Conservation (phyloP, 2,797 vertebrate species). For the Molothrus aeneus region DNA sequence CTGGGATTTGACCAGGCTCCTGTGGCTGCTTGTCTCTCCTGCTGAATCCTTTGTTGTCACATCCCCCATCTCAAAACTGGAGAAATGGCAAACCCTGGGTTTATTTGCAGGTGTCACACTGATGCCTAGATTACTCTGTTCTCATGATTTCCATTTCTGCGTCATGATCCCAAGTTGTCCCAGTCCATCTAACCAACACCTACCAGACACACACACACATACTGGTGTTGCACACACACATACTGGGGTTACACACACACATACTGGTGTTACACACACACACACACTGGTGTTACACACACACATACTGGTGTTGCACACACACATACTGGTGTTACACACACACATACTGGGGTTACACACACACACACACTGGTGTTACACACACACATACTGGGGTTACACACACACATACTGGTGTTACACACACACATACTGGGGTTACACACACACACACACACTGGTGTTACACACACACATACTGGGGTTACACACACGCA, state of each 20-base stretch:
- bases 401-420: too few species aligned
- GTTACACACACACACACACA: too few species aligned
- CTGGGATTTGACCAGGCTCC: neutral
- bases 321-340: too few species aligned
- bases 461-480: neutral
- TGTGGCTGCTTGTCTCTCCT: neutral
- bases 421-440: too few species aligned
- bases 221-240: neutral
- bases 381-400: too few species aligned
- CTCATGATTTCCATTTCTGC: neutral
- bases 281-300: neutral
- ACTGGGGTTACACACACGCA: too few species aligned
- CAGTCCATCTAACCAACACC: neutral
- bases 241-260: too few species aligned
- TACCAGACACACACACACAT: too few species aligned
- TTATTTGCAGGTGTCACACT: neutral
- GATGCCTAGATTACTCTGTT: neutral
- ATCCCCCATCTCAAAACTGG: neutral
- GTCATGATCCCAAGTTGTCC: neutral
- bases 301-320: too few species aligned
- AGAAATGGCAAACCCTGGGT: neutral
- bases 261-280: too few species aligned
- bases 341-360: too few species aligned
- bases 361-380: too few species aligned
- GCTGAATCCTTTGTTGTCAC: neutral